phyloP scores from a whole-genome alignment of 2,113 vertebrate genomes.

The Bettongia penicillata region DNA sequence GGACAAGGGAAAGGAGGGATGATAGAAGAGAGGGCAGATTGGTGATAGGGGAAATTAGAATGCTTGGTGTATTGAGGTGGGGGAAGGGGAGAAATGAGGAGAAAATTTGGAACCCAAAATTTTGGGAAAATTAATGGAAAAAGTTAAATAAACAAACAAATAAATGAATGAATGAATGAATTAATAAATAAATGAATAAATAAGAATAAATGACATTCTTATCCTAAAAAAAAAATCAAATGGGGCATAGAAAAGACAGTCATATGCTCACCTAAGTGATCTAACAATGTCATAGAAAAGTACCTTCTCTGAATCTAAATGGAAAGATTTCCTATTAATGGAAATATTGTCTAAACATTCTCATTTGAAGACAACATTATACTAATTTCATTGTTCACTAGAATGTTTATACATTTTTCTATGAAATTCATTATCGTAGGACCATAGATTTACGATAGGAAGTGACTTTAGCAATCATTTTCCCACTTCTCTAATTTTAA shows the following conservation, averaged over 20 bases:
- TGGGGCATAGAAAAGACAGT: neutral
- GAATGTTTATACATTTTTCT: neutral
- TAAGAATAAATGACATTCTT: too few species aligned
- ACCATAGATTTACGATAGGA: neutral
- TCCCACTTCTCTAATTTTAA: neutral
- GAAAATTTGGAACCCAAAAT: too few species aligned
- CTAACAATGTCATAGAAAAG: neutral
- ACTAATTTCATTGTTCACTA: neutral
- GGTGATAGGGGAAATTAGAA: too few species aligned
- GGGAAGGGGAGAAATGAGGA: too few species aligned
- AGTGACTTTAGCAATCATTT: neutral
- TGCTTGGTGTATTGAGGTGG: too few species aligned
- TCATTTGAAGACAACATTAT: neutral
- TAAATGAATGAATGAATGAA: too few species aligned
- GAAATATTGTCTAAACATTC: neutral
- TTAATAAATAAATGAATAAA: too few species aligned
- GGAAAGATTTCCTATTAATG: neutral
- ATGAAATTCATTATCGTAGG: neutral
- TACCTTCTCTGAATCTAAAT: neutral
- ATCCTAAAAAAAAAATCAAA: too few species aligned
- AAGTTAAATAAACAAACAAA: too few species aligned
- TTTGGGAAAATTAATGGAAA: too few species aligned
- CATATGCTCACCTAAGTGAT: neutral
- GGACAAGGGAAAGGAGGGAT: too few species aligned
- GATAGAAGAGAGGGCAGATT: too few species aligned